Evolutionary conservation across 2,888 invertebrate species (phyloP).

Genomic region (Philonicus albiceps): DNA sequence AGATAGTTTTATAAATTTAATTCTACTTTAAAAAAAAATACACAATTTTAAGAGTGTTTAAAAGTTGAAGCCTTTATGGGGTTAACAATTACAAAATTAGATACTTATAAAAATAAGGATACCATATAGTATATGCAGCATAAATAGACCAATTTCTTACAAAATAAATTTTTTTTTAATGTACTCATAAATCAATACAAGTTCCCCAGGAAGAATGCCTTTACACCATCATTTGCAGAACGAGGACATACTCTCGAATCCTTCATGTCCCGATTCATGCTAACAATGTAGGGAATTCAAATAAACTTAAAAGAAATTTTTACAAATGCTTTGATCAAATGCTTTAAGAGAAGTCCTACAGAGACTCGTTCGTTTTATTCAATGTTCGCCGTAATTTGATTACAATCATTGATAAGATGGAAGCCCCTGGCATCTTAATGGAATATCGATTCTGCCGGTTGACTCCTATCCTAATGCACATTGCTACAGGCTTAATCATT

Average conservation of each 20-base stretch:
- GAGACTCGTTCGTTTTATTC: constrained; percentile 13
- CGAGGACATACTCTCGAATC: not conserved
- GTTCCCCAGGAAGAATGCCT: not conserved
- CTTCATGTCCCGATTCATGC: not conserved
- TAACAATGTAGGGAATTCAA: not conserved
- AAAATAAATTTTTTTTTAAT: not conserved
- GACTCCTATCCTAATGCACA: constrained; percentile 1
- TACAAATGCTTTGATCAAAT: constrained; percentile 22
- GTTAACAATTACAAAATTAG: too few species aligned
- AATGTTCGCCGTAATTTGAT: constrained; percentile 44
- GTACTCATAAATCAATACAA: not conserved
- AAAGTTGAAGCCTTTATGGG: too few species aligned
- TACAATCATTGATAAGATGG: constrained; percentile 45
- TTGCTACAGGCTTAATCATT: not conserved
- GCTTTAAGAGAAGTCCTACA: not conserved
- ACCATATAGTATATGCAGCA: too few species aligned
- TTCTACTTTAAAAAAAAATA: too few species aligned
- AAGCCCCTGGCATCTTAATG: constrained; percentile 40
- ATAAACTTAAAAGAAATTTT: not conserved
- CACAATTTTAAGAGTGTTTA: too few species aligned
- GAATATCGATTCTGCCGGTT: constrained; percentile 40
- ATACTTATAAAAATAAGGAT: too few species aligned
- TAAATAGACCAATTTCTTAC: not conserved
- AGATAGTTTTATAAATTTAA: too few species aligned
- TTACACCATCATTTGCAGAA: not conserved